Evolutionary conservation across 1,140 invertebrate genomes (phyloP).

Genomic region (Ceratina calcarata): DNA sequence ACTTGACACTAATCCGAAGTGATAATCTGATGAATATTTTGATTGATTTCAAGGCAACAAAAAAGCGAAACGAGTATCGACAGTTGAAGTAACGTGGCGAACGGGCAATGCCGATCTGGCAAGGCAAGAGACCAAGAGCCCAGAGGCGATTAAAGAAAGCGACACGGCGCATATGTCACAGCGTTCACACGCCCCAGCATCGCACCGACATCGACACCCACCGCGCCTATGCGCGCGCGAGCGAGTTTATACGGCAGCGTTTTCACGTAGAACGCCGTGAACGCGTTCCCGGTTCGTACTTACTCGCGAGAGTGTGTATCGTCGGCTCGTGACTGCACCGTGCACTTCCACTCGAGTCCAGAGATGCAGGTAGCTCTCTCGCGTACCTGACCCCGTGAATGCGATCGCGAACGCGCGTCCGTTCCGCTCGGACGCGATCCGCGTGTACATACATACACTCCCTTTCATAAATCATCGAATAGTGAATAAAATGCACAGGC

Average conservation of each 20-base stretch:
- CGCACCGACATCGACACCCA: constrained; percentile 74
- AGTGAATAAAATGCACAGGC: too few species aligned
- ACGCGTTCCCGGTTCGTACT: constrained; percentile 6
- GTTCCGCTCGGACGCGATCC: constrained; percentile 37
- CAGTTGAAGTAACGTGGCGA: constrained; percentile 43
- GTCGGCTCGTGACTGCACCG: constrained; percentile 57
- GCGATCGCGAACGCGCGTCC: constrained; percentile 57
- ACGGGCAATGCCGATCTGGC: constrained; percentile 53
- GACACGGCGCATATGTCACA: constrained; percentile 80
- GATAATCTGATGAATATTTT: too few species aligned
- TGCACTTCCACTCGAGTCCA: neutral
- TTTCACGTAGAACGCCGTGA: constrained; percentile 43
- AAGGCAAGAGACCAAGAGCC: constrained; percentile 52
- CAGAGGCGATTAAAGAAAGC: constrained; percentile 78
- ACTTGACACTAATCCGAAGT: too few species aligned
- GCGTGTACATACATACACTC: constrained; percentile 12
- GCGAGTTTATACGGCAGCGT: constrained; percentile 27
- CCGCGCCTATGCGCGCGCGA: constrained; percentile 69
- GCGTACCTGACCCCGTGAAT: constrained; percentile 56
- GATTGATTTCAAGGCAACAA: too few species aligned
- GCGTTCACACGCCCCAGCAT: constrained; percentile 79
- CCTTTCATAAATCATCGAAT: neutral
- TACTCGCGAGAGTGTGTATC: neutral
- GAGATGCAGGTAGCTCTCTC: constrained; percentile 60
- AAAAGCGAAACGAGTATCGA: constrained; percentile 1